Base-by-base conservation (phyloP, 2,113 vertebrate species). In the Ceratotherium simum region DNA sequence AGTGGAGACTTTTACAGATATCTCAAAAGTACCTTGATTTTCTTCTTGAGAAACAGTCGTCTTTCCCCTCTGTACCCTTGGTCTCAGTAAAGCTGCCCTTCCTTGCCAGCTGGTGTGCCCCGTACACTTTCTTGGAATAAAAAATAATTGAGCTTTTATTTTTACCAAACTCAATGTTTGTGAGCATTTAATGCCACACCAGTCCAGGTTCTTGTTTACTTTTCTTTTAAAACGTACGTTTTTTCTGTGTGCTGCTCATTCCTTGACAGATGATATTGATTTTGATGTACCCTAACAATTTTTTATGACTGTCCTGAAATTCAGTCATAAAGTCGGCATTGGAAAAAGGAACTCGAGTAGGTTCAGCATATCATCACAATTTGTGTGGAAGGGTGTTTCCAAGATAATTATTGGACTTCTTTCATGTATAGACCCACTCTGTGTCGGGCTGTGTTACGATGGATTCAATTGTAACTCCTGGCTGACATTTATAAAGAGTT, bases 401-500 rank as follows among this genome's bases (percentile, higher is more conserved):
- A 13, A 5, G 33, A 16, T 27, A 10, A 36, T 29, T 18, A 11
- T 31, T 18, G 5, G 54, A 14, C 36, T 23, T 17, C 4, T 14
- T n/a, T 16, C 11, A 8, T 2, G 33, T 17, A 2, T 0, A 21
- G 56, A 29, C 17, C 17, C 23, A 0, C 33, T 21, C 27, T 6
- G 48, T 3, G 21, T 1, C 18, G 76, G 65, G 25, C 42, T 25
- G 6, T 23, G 11, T 33, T 2, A 1, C 0, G 13, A 23, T 2
- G 46, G 18, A 23, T 20, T 46, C 0, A 0, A 0, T 3, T 3
- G 27, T 8, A 12, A 21, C 6, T 1, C 4, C 14, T 16, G 7
- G 3, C 5, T 3, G 1, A 0, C 1, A 0, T 39, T 76, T 20
- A 79, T 2, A 11, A 27, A 31, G 70, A n/a, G 5, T 25, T 17